These are phyloP conservation scores for Antigone vipio DNA, from an alignment of 2,113 vertebrate genomes.

Conservation along the genomic window DNA sequence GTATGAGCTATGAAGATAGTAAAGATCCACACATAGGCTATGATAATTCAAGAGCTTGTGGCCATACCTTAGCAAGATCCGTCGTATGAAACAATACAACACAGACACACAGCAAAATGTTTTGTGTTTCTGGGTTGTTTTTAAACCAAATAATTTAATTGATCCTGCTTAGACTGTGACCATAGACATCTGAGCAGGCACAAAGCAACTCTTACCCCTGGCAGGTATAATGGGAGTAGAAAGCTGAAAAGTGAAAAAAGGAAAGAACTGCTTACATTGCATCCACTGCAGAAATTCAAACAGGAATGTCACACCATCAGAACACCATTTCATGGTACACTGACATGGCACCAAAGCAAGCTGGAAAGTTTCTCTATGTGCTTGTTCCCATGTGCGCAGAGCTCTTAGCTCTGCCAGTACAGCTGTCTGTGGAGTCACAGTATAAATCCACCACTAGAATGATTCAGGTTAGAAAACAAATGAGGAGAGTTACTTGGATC, in stretches of 20 bases:
- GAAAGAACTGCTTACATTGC: not conserved
- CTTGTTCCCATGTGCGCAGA: not conserved
- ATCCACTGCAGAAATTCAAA: not conserved
- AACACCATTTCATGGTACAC: not conserved
- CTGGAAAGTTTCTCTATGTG: not conserved
- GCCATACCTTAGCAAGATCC: not conserved
- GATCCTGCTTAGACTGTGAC: not conserved
- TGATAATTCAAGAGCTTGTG: not conserved
- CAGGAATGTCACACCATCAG: not conserved
- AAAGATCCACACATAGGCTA: not conserved
- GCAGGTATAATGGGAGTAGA: not conserved
- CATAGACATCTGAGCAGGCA: not conserved
- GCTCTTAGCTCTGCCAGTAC: not conserved
- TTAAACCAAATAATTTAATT: not conserved
- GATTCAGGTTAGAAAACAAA: not conserved
- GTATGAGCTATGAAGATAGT: not conserved
- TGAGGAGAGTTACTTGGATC: not conserved
- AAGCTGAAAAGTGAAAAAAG: not conserved
- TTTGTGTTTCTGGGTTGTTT: not conserved
- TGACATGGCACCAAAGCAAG: not conserved
- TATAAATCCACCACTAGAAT: not conserved
- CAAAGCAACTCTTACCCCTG: not conserved
- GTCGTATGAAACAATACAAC: not conserved
- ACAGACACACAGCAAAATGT: not conserved
- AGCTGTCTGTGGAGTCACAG: not conserved